A percentile compares a stretch with the other conserved stretches of the same genome.
Evolutionary conservation across 2,113 vertebrate species (phyloP).

Genomic region (Bucco capensis): DNA sequence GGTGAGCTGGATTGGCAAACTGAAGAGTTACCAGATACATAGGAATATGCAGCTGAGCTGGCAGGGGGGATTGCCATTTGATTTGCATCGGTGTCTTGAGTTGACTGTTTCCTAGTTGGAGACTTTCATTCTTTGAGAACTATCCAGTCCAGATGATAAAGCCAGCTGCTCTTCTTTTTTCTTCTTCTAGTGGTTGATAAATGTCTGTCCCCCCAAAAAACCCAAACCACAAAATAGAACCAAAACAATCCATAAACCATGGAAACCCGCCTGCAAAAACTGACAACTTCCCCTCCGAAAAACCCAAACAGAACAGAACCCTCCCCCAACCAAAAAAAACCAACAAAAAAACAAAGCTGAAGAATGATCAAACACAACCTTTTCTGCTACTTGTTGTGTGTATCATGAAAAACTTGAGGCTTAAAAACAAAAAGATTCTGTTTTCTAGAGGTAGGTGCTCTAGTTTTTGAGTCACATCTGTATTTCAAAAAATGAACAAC

Average conservation of each 20-base stretch:
- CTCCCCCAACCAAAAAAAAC: no score
- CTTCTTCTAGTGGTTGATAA: not conserved
- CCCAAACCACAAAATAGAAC: not conserved
- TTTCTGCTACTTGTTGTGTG: conserved; percentile 21
- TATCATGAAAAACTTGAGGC: not conserved
- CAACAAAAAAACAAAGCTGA: not conserved
- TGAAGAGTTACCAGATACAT: not conserved
- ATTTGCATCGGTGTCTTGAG: not conserved
- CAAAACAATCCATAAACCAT: not conserved
- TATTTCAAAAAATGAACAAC: not conserved
- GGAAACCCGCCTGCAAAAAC: no score
- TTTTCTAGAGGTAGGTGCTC: conserved; percentile 1
- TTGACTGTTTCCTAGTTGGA: not conserved
- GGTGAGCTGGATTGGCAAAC: not conserved
- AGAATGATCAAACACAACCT: not conserved
- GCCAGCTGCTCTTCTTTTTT: not conserved
- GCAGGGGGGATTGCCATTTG: not conserved
- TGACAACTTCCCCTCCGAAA: no score
- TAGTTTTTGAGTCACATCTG: not conserved
- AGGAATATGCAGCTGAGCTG: not conserved
- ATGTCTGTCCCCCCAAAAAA: not conserved
- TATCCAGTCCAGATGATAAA: not conserved
- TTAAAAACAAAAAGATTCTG: not conserved
- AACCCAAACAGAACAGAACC: not conserved
- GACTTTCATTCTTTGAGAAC: not conserved